Percentiles rank a stretch among this genome's conserved stretches.
Conservation (phyloP, 1,140 invertebrate genomes). For the Apis laboriosa region DNA sequence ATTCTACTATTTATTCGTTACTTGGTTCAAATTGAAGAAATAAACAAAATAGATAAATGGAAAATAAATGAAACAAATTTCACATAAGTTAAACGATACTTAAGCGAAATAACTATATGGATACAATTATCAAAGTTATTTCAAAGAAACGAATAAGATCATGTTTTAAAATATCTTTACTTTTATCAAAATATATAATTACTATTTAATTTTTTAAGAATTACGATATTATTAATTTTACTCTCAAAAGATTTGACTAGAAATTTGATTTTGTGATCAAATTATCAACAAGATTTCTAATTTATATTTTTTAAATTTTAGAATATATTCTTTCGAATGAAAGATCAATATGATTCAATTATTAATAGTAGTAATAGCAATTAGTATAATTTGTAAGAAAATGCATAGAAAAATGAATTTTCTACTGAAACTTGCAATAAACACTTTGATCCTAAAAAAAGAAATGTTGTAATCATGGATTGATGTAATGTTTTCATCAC, state of each 20-base stretch:
- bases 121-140: background rate
- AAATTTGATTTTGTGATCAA: too few relatives aligned
- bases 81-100: background rate
- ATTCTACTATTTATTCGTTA: background rate
- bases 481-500: slow-evolving; percentile 9
- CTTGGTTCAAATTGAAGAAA: background rate
- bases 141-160: too few relatives aligned
- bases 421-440: background rate
- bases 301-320: too few relatives aligned
- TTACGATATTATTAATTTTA: background rate
- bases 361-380: background rate
- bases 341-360: too few relatives aligned
- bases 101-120: background rate
- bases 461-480: background rate
- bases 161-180: too few relatives aligned
- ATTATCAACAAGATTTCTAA: too few relatives aligned
- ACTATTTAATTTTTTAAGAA: background rate
- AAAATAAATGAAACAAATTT: background rate
- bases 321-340: too few relatives aligned
- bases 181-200: background rate
- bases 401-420: background rate
- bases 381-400: background rate
- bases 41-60: background rate
- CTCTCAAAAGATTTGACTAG: too few relatives aligned
- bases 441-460: background rate